Percentiles rank a stretch among this genome's conserved stretches.
These are phyloP conservation scores for Prosopocoilus inquinatus DNA, from an alignment of 2,888 invertebrate genomes.

Conservation along the genomic window DNA sequence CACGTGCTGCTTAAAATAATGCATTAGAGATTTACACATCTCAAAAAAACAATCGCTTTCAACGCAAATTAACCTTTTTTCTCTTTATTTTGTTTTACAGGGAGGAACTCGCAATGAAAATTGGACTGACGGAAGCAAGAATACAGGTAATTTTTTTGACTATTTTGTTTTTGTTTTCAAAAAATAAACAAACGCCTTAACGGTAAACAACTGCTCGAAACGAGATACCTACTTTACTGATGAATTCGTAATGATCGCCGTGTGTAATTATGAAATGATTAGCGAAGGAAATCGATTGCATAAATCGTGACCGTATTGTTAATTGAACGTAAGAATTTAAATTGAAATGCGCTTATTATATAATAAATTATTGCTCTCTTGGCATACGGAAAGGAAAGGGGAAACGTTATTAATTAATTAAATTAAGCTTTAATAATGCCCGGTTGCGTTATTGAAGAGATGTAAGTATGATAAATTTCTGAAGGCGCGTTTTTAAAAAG, in stretches of 20 bases:
- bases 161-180: neutral
- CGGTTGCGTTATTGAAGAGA: neutral
- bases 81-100: constrained; percentile 63
- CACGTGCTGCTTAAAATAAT: no score
- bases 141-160: constrained; percentile 80
- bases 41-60: neutral
- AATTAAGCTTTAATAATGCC: neutral
- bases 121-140: constrained; percentile 89
- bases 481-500: no score
- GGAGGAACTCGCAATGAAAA: constrained; percentile 93
- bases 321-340: constrained; percentile 5
- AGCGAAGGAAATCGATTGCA: neutral
- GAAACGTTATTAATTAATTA: neutral
- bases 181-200: neutral
- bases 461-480: neutral
- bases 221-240: neutral
- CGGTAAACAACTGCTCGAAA: neutral
- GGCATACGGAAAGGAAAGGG: neutral
- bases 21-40: neutral
- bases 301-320: constrained; percentile 1
- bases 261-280: neutral
- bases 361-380: constrained; percentile 5
- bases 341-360: constrained; percentile 7
- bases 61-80: constrained; percentile 5
- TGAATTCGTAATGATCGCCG: neutral